A percentile compares a stretch with the other conserved stretches of the same genome.
Conservation (phyloP, 2,888 invertebrate genomes). For the Lycaena phlaeas region DNA sequence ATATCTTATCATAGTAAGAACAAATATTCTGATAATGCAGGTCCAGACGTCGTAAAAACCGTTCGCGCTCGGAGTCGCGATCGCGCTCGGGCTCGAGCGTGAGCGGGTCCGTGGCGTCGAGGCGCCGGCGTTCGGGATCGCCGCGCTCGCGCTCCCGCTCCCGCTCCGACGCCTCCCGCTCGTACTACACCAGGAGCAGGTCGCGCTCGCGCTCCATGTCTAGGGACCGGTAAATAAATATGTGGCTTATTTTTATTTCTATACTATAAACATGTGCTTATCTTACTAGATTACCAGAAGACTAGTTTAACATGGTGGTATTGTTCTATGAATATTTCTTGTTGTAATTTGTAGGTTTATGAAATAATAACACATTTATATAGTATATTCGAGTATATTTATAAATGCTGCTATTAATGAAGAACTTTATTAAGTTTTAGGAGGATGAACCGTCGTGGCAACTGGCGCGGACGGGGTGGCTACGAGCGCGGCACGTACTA, state of each 20-base stretch:
- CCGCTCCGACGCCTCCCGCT: constrained; percentile 75
- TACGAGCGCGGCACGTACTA: constrained; percentile 85
- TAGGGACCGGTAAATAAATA: constrained; percentile 47
- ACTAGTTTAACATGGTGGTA: no score
- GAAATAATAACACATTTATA: no score
- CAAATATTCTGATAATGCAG: no score
- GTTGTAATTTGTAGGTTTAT: no score
- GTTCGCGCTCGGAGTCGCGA: constrained; percentile 76
- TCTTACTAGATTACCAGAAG: no score
- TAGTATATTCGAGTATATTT: neutral
- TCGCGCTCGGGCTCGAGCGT: constrained; percentile 67
- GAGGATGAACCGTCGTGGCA: constrained; percentile 65
- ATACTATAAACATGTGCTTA: no score
- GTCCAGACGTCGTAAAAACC: constrained; percentile 78
- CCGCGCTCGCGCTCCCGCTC: constrained; percentile 73
- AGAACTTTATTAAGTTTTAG: constrained; percentile 26
- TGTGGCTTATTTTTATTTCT: no score
- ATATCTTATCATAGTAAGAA: no score
- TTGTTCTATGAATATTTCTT: no score
- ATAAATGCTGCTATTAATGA: neutral
- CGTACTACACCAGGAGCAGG: constrained; percentile 72
- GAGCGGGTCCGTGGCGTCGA: constrained; percentile 51
- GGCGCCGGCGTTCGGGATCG: constrained; percentile 59
- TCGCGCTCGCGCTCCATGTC: constrained; percentile 74
- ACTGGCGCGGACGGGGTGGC: constrained; percentile 70